Evolutionary conservation across 1,140 invertebrate genomes (phyloP), one percentile per base, ranked within the genome.

Genomic region (Andrena cerasifolii): DNA sequence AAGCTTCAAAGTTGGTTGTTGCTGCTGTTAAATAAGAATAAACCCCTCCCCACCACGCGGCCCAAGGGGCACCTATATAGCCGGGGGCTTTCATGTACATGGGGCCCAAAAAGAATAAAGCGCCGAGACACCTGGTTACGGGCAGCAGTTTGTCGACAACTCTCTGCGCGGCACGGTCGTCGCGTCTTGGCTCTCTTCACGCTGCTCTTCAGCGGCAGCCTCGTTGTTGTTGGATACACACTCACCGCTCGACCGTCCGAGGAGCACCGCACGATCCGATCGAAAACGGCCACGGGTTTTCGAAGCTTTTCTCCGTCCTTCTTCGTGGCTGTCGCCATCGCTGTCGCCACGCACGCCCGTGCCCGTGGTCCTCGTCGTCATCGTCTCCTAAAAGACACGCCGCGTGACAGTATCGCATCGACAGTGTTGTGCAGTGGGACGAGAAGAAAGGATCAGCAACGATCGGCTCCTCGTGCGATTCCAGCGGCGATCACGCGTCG

Each of bases 1-100:
- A 80, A 62, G 56, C 49, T 68, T 72, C 75, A 43, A 61, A 63
- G 51, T 51, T 62, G 82, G 59, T 79, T 68, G 80, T 88, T 86
- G 88, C 89, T 89, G 89, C 89, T 89, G 89, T 90, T 91, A 90
- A 91, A 90, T 90, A 91, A 89, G 90, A 89, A 91, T 90, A 90
- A 87, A 78, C 80, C 82, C 89, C 89, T 79, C 82, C 89, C 89
- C 86, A 86, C 88, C 79, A 86, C 33, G 18, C 54, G 70, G 56
- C 40, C 72, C 61, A 58, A 73, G 82, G 75, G 87, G 77, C 85
- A 86, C 88, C 84, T 84, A 84, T 83, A 82, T 79, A 80, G 77
- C 71, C 71, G 74, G 78, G 70, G 72, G 82, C 86, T 85, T 82
- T 85, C 79, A 79, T 79, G 86, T 82, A 80, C 72, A 81, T 79